Base-by-base conservation (phyloP, 2,797 vertebrate species). In the Thunnus albacares region DNA sequence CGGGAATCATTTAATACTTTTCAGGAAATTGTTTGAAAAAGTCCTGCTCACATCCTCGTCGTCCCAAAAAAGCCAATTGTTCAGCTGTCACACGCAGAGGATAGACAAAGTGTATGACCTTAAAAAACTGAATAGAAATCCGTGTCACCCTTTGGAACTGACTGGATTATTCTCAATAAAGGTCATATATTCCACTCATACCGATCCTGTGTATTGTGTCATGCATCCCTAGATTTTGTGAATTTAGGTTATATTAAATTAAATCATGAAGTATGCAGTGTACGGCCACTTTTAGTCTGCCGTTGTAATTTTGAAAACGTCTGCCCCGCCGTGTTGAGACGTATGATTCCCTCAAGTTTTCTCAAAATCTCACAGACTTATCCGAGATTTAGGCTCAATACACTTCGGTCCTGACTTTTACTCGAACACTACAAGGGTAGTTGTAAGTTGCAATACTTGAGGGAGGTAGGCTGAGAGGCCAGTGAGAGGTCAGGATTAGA, bases 1-100 rank as follows among this genome's bases (percentile, higher is more conserved):
- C 30, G 4, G 22, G 12, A 56, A 20, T 22, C 8, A 65, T 57
- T 65, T 18, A 14, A 24, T 56, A n/a, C 33, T 20, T 13, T 11
- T 62, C 24, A 41, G 22, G 22, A 72, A 71, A 9, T 33, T 7
- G 68, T 60, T 33, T 59, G 13, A 49, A 22, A 35, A 53, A 38
- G 12, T 63, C 98, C 98, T 53, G 96, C 94, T 33, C 98, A 98
- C 93, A 97, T 99, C 91, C 93, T 99, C 38, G 97, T 99, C 18
- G 95, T 99, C 76, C 98, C 98, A 3, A 98, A 96, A 93, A 98
- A 99, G 87, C 93, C 95, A 38, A 97, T 99, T 75, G 59, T 95
- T 67, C 96, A 96, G 45, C 93, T 99, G 79, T 98, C 98, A 30
- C 92, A 95, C 30, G 30, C 45, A 47, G 45, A 10, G 15, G 45